Percentiles rank a stretch among this genome's conserved stretches.
phyloP scores from a whole-genome alignment of 2,888 invertebrate genomes.

The Trachelus troglodyta region DNA sequence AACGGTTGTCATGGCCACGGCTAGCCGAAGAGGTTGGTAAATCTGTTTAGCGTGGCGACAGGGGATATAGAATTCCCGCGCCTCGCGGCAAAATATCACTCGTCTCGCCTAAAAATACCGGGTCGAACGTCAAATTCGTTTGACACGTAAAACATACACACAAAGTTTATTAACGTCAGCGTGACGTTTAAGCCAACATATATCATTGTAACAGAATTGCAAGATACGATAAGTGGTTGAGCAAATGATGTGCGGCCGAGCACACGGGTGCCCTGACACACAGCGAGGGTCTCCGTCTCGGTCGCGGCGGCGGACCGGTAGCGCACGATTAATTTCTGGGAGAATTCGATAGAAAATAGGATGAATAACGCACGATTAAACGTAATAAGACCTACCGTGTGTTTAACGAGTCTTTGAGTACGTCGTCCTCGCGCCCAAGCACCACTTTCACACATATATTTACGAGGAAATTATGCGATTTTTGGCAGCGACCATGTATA shows the following conservation, averaged over 20 bases:
- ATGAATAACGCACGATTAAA: conserved; percentile 2
- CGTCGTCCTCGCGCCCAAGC: conserved; percentile 47
- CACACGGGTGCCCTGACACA: conserved; percentile 6
- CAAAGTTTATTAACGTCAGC: conserved; percentile 17
- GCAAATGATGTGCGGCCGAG: not conserved
- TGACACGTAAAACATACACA: conserved; percentile 1
- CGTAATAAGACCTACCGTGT: conserved; percentile 48
- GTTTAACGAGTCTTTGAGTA: conserved; percentile 44
- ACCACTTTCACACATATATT: conserved; percentile 60
- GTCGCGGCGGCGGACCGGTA: conserved; percentile 34
- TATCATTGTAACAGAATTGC: not conserved
- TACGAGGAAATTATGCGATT: conserved; percentile 42
- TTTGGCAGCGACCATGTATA: conserved; percentile 57
- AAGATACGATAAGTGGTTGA: not conserved
- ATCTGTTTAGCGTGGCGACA: not conserved
- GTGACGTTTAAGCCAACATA: conserved; percentile 4
- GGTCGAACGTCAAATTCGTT: conserved; percentile 6
- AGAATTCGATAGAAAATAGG: not conserved
- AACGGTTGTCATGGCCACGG: conserved; percentile 23
- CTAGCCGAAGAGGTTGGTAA: not conserved
- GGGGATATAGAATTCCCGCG: not conserved
- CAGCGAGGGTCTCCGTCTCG: not conserved
- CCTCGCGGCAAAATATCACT: conserved; percentile 12
- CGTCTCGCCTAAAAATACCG: conserved; percentile 30
- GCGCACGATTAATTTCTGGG: conserved; percentile 14